These are phyloP conservation scores for Molorchus minor DNA, from an alignment of 2,888 invertebrate genomes.

Conservation along the genomic window DNA sequence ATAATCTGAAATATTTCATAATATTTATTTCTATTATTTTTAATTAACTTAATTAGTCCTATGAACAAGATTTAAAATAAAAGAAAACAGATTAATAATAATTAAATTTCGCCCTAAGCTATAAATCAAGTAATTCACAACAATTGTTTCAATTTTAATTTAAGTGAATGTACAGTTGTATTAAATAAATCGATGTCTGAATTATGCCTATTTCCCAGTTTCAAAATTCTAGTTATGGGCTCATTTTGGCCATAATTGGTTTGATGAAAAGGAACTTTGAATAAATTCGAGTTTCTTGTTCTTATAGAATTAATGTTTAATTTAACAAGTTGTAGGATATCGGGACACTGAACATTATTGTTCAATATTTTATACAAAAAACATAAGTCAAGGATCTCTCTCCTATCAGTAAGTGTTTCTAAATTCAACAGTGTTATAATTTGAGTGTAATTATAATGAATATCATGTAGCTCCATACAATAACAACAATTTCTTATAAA, in stretches of 20 bases:
- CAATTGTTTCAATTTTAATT: no score
- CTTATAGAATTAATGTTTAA: conserved; percentile 7
- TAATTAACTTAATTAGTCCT: no score
- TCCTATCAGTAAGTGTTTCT: conserved; percentile 8
- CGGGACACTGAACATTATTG: conserved; percentile 10
- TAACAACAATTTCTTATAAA: conserved; percentile 12
- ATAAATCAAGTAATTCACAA: no score
- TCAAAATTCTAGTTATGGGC: conserved; percentile 7
- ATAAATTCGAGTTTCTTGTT: conserved; percentile 5
- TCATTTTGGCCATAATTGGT: conserved; percentile 18
- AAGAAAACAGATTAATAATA: no score
- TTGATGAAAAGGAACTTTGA: conserved; percentile 7
- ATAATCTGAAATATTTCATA: no score
- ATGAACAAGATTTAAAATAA: no score
- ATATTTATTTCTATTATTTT: no score
- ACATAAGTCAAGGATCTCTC: neutral
- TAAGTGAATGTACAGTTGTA: no score
- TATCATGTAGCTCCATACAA: conserved; percentile 7
- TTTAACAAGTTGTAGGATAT: conserved; percentile 8
- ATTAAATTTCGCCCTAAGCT: no score
- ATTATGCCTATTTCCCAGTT: conserved; percentile 2
- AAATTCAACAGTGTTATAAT: conserved; percentile 1
- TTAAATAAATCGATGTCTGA: no score
- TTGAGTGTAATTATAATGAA: conserved; percentile 9
- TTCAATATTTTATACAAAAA: conserved; percentile 9